Base-by-base conservation (phyloP, 1,140 invertebrate genomes). In the Drosophila mojavensis region DNA sequence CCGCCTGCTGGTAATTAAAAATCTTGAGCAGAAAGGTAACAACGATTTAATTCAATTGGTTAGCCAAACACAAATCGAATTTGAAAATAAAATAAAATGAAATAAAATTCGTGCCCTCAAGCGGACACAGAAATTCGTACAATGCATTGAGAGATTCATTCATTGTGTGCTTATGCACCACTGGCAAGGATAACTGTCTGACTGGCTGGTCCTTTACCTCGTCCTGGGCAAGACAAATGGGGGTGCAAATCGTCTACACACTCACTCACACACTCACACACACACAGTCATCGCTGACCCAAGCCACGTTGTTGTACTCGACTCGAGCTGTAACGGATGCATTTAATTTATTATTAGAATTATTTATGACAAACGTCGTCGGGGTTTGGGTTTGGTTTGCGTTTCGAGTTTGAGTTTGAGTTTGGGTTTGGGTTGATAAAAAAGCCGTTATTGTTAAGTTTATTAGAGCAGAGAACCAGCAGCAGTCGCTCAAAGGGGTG, bases 331-430 rank as follows among this genome's bases (percentile, higher is more conserved):
- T 91, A 89, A 81, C 86, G 86, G 86, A 90, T 90, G 86, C 86
- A 88, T 91, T 90, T 90, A 90, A 90, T 90, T 90, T 90, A 90
- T 90, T 90, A 90, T 91, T 90, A 86, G 86, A 90, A 90, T 90
- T 90, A 90, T 90, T 89, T 89, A 89, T 89, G 84, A 74, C 81
- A 79, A 84, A 59, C 61, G 58, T 56, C 69, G 50, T 58, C 26
- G 47, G 69, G 75, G 50, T 48, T 61, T 55, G 50, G 83, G 72
- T 17, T 17, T 17, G 17, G 17, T 17, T 17, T 17, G 17, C 17
- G 17, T 17, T 17, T 17, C 3, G 20, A 24, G 50, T 48, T 61
- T 24, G 20, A 24, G 50, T 48, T 61, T 55, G 50, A 79, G 72
- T 66, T 81, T 81, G 69, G 67, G 50, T 48, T 61, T 60, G 56